Evolutionary conservation across 2,888 invertebrate species (phyloP).

Genomic region (Macaria liturata): DNA sequence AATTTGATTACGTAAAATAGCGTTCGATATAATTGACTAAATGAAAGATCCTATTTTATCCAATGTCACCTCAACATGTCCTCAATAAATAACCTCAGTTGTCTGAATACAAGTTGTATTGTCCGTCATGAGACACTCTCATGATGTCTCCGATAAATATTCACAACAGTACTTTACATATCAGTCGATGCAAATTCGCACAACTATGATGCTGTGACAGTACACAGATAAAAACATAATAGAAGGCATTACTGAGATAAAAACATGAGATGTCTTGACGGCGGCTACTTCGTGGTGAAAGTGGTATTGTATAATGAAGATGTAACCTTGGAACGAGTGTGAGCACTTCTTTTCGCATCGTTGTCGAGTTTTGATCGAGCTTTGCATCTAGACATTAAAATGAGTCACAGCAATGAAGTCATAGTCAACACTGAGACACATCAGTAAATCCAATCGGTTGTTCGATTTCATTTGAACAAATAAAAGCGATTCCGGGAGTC

Average conservation of each 20-base stretch:
- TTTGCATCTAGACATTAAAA: constrained; percentile 4
- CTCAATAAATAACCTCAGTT: not conserved
- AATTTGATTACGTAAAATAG: no score
- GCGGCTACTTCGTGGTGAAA: constrained; percentile 48
- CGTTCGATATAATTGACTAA: no score
- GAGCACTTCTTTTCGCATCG: constrained; percentile 6
- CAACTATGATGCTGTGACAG: constrained; percentile 34
- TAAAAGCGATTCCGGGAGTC: constrained; percentile 28
- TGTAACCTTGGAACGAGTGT: constrained; percentile 36
- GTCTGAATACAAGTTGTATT: constrained; percentile 11
- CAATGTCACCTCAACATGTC: no score
- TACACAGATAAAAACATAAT: constrained; percentile 45
- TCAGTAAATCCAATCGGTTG: constrained; percentile 13
- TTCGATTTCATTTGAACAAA: constrained; percentile 31
- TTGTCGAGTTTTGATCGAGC: constrained; percentile 3
- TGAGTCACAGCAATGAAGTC: constrained; percentile 15
- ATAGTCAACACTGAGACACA: constrained; percentile 8
- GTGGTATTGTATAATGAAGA: constrained; percentile 37
- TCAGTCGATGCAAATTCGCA: constrained; percentile 20
- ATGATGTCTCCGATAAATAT: constrained; percentile 23
- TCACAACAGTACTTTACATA: constrained; percentile 27
- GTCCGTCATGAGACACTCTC: constrained; percentile 22
- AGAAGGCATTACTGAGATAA: constrained; percentile 39
- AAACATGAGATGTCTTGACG: constrained; percentile 41
- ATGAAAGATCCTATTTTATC: no score